A percentile compares a stretch with the other conserved stretches of the same genome.
phyloP scores from a whole-genome alignment of 2,888 invertebrate genomes.

The Caenorhabditis zanzibari region DNA sequence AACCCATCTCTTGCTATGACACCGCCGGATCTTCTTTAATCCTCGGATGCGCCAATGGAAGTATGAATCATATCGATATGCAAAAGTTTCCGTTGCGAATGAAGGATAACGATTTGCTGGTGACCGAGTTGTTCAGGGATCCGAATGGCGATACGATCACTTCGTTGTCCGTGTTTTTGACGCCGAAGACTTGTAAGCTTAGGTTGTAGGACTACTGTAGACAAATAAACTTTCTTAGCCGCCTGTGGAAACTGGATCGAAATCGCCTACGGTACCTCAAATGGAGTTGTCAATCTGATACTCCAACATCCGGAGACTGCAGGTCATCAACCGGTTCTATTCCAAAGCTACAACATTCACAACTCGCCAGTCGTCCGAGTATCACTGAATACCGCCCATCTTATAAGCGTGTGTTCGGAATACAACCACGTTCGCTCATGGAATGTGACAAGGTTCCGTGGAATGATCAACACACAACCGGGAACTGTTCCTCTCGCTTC shows the following conservation, averaged over 20 bases:
- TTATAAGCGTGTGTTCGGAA: conserved; percentile 94
- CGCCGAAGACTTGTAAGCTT: conserved; percentile 99
- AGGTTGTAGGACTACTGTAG: conserved; percentile 80
- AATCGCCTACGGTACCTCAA: conserved; percentile 96
- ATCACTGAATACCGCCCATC: conserved; percentile 93
- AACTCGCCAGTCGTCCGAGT: conserved; percentile 80
- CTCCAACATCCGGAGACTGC: conserved; percentile 99
- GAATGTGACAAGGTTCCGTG: conserved; percentile 96
- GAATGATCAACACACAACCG: conserved; percentile 99
- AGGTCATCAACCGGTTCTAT: conserved; percentile 97
- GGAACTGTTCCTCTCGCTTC: conserved; percentile 97
- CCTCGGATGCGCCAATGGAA: conserved; percentile 95
- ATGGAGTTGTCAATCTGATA: conserved; percentile 95
- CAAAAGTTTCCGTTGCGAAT: conserved; percentile 93
- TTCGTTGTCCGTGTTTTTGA: conserved; percentile 97
- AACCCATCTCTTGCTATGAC: conserved; percentile 95
- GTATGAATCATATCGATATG: conserved; percentile 89
- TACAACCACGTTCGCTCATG: conserved; percentile 98
- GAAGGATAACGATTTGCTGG: conserved; percentile 98
- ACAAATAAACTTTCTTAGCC: conserved; percentile 86
- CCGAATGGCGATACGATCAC: conserved; percentile 96
- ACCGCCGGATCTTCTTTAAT: conserved; percentile 94
- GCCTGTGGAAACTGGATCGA: conserved; percentile 99
- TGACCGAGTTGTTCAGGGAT: conserved; percentile 95
- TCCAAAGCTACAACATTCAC: conserved; percentile 87